phyloP scores from a whole-genome alignment of 2,113 vertebrate species.

The Tricholaema leucomelas region DNA sequence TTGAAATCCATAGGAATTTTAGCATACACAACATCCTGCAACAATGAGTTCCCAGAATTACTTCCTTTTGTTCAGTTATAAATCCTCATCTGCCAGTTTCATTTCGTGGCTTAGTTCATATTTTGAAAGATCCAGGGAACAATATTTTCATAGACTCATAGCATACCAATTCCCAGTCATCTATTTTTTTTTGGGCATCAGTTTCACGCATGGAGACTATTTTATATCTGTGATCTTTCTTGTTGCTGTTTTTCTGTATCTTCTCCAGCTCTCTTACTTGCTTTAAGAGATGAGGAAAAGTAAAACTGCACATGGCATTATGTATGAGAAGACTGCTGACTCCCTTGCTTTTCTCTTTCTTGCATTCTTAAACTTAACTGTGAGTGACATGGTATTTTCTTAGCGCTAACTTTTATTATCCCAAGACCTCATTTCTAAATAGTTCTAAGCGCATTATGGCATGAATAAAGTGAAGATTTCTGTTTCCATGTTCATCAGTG shows the following conservation, averaged over 20 bases:
- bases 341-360: background rate
- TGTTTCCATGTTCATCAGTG: background rate
- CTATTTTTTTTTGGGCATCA: background rate
- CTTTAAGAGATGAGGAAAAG: background rate
- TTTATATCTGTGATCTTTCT: background rate
- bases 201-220: background rate
- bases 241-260: background rate
- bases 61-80: background rate
- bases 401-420: background rate
- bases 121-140: background rate
- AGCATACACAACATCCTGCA: background rate
- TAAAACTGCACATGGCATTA: background rate
- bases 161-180: accelerated
- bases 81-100: background rate
- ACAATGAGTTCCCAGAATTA: background rate
- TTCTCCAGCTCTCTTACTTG: background rate
- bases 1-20: background rate
- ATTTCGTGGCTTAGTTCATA: background rate
- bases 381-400: background rate
- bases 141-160: background rate
- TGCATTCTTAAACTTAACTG: background rate
- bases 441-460: background rate
- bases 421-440: conserved; percentile 7
- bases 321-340: background rate
- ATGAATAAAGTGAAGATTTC: background rate